phyloP scores from a whole-genome alignment of 1,140 invertebrate species.

The Nebria ingens region DNA sequence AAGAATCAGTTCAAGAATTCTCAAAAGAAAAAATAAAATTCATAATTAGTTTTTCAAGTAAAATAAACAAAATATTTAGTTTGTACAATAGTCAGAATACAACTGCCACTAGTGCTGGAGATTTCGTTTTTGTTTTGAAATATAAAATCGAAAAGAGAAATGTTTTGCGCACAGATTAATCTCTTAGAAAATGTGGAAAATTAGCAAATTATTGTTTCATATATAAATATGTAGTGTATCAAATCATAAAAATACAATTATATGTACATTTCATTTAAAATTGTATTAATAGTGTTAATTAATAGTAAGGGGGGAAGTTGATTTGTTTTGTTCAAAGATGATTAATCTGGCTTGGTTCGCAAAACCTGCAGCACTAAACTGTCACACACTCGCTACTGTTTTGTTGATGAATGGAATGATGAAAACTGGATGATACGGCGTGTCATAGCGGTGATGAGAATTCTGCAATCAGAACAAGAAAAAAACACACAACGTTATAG shows the following conservation, averaged over 20 bases:
- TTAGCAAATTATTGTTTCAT: too few relatives aligned
- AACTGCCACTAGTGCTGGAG: too few relatives aligned
- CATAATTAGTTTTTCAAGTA: conserved; percentile 2
- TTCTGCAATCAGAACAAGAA: not conserved
- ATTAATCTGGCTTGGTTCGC: not conserved
- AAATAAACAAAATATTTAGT: conserved; percentile 4
- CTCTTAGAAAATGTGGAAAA: too few relatives aligned
- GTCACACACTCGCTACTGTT: conserved; percentile 4
- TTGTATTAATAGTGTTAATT: too few relatives aligned
- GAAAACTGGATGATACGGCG: conserved; percentile 1
- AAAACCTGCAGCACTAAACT: not conserved
- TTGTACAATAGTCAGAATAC: not conserved
- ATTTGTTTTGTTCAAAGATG: not conserved
- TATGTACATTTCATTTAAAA: too few relatives aligned
- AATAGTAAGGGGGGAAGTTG: too few relatives aligned
- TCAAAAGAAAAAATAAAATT: conserved; percentile 4
- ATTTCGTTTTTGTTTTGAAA: too few relatives aligned
- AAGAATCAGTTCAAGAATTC: not conserved
- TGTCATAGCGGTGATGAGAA: conserved; percentile 4
- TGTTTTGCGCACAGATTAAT: not conserved
- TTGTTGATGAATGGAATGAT: conserved; percentile 8
- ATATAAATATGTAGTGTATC: too few relatives aligned
- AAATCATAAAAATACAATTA: too few relatives aligned
- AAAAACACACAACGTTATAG: not conserved
- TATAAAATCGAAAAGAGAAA: not conserved